Conservation (phyloP, 2,797 vertebrate species). For the Crypturellus tataupa region DNA sequence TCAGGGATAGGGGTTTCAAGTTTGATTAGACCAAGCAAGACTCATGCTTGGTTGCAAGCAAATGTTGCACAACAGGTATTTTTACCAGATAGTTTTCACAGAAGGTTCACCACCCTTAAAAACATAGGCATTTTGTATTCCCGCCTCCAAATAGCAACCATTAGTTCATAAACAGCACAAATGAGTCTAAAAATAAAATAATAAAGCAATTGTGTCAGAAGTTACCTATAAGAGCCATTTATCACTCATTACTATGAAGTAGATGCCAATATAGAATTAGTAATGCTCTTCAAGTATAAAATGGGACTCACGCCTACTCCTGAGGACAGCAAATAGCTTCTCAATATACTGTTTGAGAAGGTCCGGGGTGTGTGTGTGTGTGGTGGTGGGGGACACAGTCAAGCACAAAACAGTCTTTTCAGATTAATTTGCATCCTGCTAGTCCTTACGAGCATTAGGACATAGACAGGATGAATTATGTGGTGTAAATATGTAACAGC, state of each 20-base stretch:
- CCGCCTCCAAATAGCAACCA: background rate
- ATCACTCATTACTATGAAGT: background rate
- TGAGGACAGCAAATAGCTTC: constrained; percentile 11
- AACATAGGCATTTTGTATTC: background rate
- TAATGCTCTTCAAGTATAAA: background rate
- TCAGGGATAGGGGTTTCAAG: background rate
- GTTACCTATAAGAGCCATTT: background rate
- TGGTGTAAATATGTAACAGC: background rate
- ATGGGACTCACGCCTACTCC: background rate
- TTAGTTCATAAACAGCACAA: background rate
- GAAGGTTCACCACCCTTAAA: background rate
- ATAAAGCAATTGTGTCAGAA: background rate
- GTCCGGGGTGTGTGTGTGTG: no score
- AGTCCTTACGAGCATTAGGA: background rate
- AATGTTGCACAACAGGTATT: background rate
- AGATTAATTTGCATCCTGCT: background rate
- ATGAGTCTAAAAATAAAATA: background rate
- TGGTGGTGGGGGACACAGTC: background rate
- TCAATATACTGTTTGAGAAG: background rate
- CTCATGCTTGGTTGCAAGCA: background rate
- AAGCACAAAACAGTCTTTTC: background rate
- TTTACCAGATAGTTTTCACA: background rate
- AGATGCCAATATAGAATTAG: background rate
- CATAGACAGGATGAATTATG: background rate
- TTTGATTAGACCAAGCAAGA: background rate